Conservation (phyloP, 2,113 vertebrate species). For the Phylloscopus whistleri region DNA sequence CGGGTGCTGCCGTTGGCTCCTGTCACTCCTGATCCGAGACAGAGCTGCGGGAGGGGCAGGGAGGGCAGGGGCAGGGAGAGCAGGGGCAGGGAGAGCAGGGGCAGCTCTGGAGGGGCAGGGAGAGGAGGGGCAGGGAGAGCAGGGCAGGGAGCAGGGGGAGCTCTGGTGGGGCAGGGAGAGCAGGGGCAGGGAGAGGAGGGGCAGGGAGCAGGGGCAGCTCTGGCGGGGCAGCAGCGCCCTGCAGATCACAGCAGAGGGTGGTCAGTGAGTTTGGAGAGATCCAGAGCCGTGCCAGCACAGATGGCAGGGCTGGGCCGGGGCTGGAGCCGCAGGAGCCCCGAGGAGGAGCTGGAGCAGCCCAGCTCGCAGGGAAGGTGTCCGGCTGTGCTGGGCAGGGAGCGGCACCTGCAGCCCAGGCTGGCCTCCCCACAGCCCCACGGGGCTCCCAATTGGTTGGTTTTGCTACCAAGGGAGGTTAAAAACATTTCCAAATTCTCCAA, state of each 20-base stretch:
- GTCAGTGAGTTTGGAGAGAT: neutral
- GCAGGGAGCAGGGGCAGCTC: neutral
- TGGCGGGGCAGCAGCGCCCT: neutral
- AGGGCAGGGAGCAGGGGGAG: neutral
- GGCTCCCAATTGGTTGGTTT: neutral
- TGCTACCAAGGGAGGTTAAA: neutral
- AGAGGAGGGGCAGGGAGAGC: neutral
- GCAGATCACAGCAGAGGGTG: neutral
- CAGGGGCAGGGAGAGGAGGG: neutral
- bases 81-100: too few relatives aligned
- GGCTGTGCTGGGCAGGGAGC: neutral
- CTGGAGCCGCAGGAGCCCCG: constrained; percentile 42
- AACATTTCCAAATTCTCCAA: neutral
- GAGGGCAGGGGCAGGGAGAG: neutral
- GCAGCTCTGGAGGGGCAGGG: neutral
- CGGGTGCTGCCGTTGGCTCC: too few relatives aligned
- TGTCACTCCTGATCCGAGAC: too few relatives aligned
- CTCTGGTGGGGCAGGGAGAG: neutral
- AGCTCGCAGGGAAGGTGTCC: constrained; percentile 36
- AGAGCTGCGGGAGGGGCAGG: neutral
- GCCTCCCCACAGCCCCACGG: too few relatives aligned
- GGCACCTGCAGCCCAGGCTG: neutral
- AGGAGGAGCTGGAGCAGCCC: neutral
- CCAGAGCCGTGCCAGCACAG: constrained; percentile 46
- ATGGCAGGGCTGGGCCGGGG: constrained; percentile 52